A percentile compares a stretch with the other conserved stretches of the same genome.
Evolutionary conservation across 2,797 vertebrate species (phyloP).

Genomic region (Varecia variegata): DNA sequence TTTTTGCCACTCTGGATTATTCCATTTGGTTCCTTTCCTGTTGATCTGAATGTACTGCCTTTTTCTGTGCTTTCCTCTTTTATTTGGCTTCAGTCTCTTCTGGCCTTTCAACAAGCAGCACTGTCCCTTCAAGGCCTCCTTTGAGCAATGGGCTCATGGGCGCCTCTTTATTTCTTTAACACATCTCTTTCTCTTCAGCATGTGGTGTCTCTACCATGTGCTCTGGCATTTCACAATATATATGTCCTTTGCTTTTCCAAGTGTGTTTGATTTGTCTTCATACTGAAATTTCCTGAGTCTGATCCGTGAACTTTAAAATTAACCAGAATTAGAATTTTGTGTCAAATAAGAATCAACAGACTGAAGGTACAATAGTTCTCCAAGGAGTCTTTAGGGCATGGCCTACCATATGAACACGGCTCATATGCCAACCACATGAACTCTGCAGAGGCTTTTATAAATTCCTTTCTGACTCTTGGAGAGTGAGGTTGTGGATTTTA

Average conservation of each 20-base stretch:
- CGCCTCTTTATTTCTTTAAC: neutral
- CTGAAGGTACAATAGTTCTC: neutral
- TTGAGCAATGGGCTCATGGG: neutral
- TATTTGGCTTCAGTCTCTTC: neutral
- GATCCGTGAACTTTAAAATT: conserved; percentile 23
- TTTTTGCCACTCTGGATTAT: neutral
- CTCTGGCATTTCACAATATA: neutral
- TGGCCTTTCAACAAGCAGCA: neutral
- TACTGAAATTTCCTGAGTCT: neutral
- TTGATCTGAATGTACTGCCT: neutral
- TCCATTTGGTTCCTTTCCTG: neutral
- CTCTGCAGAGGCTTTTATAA: neutral
- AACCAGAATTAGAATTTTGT: neutral
- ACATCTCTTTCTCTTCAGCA: neutral
- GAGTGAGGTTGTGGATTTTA: neutral
- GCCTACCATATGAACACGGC: neutral
- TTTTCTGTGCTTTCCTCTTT: neutral
- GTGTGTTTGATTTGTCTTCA: conserved; percentile 11
- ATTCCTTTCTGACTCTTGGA: neutral
- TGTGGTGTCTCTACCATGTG: neutral
- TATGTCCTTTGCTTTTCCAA: neutral
- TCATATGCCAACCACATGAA: neutral
- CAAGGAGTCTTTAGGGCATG: neutral
- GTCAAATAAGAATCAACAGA: neutral
- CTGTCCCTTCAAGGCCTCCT: neutral